These are phyloP conservation scores for Dicycla oo DNA, from an alignment of 2,888 invertebrate genomes.

Conservation along the genomic window DNA sequence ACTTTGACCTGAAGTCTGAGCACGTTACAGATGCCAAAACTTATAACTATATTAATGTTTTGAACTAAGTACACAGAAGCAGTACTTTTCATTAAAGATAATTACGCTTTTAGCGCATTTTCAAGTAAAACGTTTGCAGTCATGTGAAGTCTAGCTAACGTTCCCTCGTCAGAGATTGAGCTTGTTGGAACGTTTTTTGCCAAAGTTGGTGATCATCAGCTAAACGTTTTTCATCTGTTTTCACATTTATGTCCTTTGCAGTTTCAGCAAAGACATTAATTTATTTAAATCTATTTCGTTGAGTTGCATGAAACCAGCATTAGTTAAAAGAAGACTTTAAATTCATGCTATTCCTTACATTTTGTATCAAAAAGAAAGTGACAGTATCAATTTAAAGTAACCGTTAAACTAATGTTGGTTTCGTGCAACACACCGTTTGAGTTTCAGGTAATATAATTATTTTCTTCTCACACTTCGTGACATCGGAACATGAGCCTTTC, in stretches of 20 bases:
- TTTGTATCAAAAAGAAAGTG: no score
- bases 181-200: conserved; percentile 34
- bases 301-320: no score
- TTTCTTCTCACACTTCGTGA: background rate
- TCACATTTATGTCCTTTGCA: background rate
- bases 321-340: no score
- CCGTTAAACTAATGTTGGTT: no score
- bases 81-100: conserved; percentile 37
- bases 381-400: no score
- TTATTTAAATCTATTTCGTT: no score
- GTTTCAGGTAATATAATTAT: background rate
- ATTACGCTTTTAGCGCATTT: conserved; percentile 53
- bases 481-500: no score
- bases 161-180: conserved; percentile 21
- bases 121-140: conserved; percentile 47
- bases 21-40: conserved; percentile 7
- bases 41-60: conserved; percentile 10
- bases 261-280: no score
- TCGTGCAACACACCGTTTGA: no score
- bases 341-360: no score
- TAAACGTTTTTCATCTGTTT: background rate
- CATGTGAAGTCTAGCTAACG: conserved; percentile 44
- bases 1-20: conserved; percentile 18
- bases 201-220: conserved; percentile 17
- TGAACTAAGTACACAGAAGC: conserved; percentile 18